These are phyloP conservation scores for Micromesistius poutassou DNA, from an alignment of 2,797 vertebrate genomes.

Conservation along the genomic window DNA sequence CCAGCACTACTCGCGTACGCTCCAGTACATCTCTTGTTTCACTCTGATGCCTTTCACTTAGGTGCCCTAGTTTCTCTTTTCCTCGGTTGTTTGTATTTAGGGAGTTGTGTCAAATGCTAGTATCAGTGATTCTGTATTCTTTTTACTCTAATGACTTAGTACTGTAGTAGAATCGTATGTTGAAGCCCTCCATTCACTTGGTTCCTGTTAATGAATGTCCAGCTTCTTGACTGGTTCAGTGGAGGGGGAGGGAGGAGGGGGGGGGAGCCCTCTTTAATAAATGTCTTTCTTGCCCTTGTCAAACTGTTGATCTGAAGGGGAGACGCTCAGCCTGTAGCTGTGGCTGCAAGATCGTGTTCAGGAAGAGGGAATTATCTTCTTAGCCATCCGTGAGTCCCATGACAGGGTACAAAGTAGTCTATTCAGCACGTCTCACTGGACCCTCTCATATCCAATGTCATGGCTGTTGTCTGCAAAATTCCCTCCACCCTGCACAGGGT, in stretches of 20 bases:
- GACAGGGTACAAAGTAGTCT: constrained; percentile 71
- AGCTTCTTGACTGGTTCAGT: not conserved
- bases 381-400: constrained; percentile 62
- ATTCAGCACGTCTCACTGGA: constrained; percentile 57
- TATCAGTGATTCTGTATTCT: too few species aligned
- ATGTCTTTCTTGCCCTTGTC: not conserved
- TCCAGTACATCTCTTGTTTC: not conserved
- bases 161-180: too few species aligned
- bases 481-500: constrained; percentile 13
- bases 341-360: constrained; percentile 46
- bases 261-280: not conserved
- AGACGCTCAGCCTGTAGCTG: not conserved
- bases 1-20: not conserved
- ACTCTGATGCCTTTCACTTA: not conserved
- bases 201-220: not conserved
- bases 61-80: not conserved
- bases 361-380: constrained; percentile 64
- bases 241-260: too few species aligned
- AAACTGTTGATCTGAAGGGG: not conserved
- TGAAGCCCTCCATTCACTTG: not conserved
- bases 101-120: not conserved
- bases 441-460: constrained; percentile 62
- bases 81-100: not conserved
- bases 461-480: constrained; percentile 24
- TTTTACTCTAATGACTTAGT: not conserved